Conservation (phyloP, 2,113 vertebrate species). For the Bubalus kerabau region DNA sequence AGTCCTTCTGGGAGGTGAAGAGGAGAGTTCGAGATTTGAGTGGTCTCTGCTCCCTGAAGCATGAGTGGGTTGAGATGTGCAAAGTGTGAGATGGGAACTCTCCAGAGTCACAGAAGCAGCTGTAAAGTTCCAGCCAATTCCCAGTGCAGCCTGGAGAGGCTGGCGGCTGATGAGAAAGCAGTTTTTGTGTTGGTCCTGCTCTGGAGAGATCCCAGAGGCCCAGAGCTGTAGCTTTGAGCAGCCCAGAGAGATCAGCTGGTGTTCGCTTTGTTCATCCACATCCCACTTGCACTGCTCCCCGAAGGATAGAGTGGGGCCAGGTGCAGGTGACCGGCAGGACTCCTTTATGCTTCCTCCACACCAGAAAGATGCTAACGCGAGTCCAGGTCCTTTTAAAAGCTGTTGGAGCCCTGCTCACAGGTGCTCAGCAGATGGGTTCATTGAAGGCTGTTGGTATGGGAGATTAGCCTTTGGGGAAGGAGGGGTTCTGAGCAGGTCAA, state of each 20-base stretch:
- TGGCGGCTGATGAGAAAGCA: constrained; percentile 45
- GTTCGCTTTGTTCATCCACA: no score
- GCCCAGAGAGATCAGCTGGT: no score
- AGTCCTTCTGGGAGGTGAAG: background rate
- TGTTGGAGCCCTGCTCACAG: background rate
- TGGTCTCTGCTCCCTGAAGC: background rate
- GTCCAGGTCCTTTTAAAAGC: background rate
- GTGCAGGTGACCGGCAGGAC: no score
- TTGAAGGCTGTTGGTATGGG: background rate
- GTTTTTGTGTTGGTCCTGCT: background rate
- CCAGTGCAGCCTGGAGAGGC: background rate
- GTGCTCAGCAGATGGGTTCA: background rate
- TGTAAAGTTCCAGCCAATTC: background rate
- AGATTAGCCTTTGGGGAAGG: background rate
- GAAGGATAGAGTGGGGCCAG: no score
- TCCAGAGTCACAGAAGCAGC: background rate
- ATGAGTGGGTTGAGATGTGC: background rate
- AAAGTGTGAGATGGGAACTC: background rate
- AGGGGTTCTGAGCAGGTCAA: background rate
- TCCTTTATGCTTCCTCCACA: no score
- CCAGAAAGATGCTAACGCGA: background rate
- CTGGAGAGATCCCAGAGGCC: background rate
- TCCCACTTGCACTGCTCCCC: no score
- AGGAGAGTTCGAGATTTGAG: background rate
- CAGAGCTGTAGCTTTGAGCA: no score